Base-by-base conservation (phyloP, 2,888 invertebrate genomes). In the Cataglyphis albicans region DNA sequence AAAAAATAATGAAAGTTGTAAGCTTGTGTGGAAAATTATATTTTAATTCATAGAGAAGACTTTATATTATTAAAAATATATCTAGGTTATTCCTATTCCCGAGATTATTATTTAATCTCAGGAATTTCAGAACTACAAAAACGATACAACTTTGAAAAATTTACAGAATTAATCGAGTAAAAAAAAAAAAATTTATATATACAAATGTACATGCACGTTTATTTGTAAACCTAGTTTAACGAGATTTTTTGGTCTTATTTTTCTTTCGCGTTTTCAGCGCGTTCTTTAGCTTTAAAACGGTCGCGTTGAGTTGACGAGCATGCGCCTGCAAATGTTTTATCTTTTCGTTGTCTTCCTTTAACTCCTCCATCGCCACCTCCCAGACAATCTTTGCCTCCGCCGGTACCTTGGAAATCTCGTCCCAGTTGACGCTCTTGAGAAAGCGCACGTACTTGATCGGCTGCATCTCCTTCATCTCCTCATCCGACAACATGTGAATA, bases 351-450 rank as follows among this genome's bases (percentile, higher is more conserved):
- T 65, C 12, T 38, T 65, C 75, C n/a, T 76, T 76, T n/a, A 65
- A n/a, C 9, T 76, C 55, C 29, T 65, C 75, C 38, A 65, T 65
- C 38, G 75, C 75, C 25, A 65, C 75, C 21, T 76, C 65, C 65
- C 65, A 65, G 25, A 38, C 65, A 12, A 76, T 76, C 12, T 76
- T 76, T 9, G 75, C 65, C n/a, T 76, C 65, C 12, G 3, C 25
- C 9, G 75, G 55, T n/a, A 55, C n/a, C 38, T 76, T 76, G 38
- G 52, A 65, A 7, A 76, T 55, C 29, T 76, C 75, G 52, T 76
- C 75, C 75, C 65, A 76, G 52, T 65, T 65, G 52, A 76, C 65
- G 25, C 5, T 52, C 25, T 65, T 76, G 12, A 76, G 65, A 38
- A 52, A n/a, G 38, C 75, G 75, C 12, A 76, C 75, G 25, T 76